A percentile compares a stretch with the other conserved stretches of the same genome.
Evolutionary conservation across 1,140 invertebrate species (phyloP).

Genomic region (Cydia pomonella): DNA sequence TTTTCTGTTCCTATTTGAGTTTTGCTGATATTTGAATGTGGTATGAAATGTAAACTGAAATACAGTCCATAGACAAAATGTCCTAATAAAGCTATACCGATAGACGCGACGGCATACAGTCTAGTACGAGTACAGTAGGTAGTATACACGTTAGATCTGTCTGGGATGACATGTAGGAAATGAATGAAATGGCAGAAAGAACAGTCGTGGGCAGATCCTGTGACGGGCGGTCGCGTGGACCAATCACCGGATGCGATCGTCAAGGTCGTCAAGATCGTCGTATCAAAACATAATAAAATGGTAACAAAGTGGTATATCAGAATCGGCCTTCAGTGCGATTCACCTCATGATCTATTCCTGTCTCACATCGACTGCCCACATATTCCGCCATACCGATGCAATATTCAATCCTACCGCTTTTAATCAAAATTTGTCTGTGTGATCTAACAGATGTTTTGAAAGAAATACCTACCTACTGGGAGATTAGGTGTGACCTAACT

Average conservation of each 20-base stretch:
- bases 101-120: no score
- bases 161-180: slow-evolving; percentile 22
- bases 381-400: slow-evolving; percentile 12
- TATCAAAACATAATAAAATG: no score
- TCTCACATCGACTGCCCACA: slow-evolving; percentile 18
- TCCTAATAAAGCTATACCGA: neutral
- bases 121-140: no score
- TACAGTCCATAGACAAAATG: neutral
- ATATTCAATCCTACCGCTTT: slow-evolving; percentile 21
- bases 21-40: neutral
- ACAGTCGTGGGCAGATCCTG: neutral
- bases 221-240: no score
- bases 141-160: neutral
- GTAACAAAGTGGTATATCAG: no score
- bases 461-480: neutral
- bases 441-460: slow-evolving; percentile 20
- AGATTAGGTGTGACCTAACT: neutral
- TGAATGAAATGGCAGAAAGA: slow-evolving; percentile 26
- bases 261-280: no score
- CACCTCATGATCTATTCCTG: slow-evolving; percentile 25
- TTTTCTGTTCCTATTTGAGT: no score
- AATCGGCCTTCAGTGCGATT: neutral
- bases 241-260: no score
- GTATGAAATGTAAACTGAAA: neutral
- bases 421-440: slow-evolving; percentile 29